phyloP scores from a whole-genome alignment of 2,888 invertebrate genomes.

The Azorinus chamasolen region DNA sequence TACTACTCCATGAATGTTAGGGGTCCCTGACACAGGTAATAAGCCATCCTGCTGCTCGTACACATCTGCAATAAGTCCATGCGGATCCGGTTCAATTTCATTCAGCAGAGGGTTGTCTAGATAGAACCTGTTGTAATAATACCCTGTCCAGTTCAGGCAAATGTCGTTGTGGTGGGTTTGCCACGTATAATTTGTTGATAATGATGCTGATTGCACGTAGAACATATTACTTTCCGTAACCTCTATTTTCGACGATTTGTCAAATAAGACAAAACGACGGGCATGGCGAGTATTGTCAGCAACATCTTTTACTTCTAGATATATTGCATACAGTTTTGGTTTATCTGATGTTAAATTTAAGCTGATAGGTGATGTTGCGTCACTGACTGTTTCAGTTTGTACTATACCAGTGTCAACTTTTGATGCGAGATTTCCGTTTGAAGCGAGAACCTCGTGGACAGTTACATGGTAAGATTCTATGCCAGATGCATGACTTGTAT shows the following conservation, averaged over 20 bases:
- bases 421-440: background rate
- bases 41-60: conserved; percentile 63
- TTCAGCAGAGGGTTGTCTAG: conserved; percentile 43
- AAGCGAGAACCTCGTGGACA: background rate
- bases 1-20: conserved; percentile 59
- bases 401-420: background rate
- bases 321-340: conserved; percentile 22
- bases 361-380: background rate
- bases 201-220: conserved; percentile 46
- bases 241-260: conserved; percentile 44
- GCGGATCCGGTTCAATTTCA: conserved; percentile 38
- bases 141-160: conserved; percentile 60
- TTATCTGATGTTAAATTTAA: conserved; percentile 23
- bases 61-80: conserved; percentile 24
- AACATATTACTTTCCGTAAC: conserved; percentile 15
- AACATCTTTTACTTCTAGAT: conserved; percentile 52
- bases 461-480: conserved; percentile 5
- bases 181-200: conserved; percentile 52
- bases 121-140: conserved; percentile 57
- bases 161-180: conserved; percentile 59
- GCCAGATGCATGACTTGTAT: conserved; percentile 8
- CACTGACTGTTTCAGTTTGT: conserved; percentile 13
- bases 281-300: conserved; percentile 57
- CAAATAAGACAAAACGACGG: conserved; percentile 59
- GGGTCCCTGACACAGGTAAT: conserved; percentile 59